Base-by-base conservation (phyloP, 30 jellyfish, hydroid and myxozoan genomes). In the Hydra vulgaris region DNA sequence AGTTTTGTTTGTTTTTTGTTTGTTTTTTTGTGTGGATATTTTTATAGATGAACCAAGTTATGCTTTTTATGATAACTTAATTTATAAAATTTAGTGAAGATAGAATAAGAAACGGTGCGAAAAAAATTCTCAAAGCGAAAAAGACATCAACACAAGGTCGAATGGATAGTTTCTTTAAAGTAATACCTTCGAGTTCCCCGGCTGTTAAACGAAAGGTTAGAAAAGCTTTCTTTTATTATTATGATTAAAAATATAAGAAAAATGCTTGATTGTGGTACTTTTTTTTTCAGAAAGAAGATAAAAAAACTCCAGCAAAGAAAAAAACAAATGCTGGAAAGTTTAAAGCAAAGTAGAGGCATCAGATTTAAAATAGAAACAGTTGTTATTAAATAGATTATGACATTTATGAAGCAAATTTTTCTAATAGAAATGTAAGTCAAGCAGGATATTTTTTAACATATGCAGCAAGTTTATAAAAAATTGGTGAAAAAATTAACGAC, bases 91-190 rank as follows among this genome's bases (percentile, higher is more conserved):
- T 79, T 15, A 89, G 97, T 66, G 97, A 85, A 27, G 97, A 89
- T 23, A 85, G 97, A 23, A 89, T 89, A 69, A 80, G 95, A 26
- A 89, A 89, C 71, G 97, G 95, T 25, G 91, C 91, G 7, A 89
- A 89, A 81, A 89, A 89, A 84, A 83, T 89, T 54, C 54, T 72
- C 12, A 89, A 89, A 71, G 97, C 89, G 16, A 86, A 88, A 52
- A 84, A 81, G 27, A n/a, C 93, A 19, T 85, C 97, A 8, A 85
- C 97, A 16, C 97, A 89, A 77, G 97, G 95, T 12, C 95, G 97
- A 26, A 77, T 89, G 16, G 97, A 89, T 79, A 76, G 83, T 72
- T 89, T 89, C 89, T 89, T 89, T 66, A 89, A 89, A 81, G 97
- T 85, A 19, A 82, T 89, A 20, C 95, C 97, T n/a, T 81, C 93